Conservation (phyloP, 2,888 invertebrate species). For the Trissoscelio sp. region DNA sequence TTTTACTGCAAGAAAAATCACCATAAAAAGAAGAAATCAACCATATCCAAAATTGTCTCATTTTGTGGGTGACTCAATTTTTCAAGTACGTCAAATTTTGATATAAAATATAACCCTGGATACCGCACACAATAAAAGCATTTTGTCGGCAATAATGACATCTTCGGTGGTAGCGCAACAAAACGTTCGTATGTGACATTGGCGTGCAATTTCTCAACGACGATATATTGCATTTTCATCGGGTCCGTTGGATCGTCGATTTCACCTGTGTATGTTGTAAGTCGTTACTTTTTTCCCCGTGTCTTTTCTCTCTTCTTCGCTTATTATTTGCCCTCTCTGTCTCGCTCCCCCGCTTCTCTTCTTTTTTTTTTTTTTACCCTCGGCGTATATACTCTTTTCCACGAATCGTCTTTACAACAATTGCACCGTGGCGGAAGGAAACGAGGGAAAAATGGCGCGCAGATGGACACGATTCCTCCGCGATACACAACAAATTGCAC, state of each 20-base stretch:
- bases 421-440: conserved; percentile 53
- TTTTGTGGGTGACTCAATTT: conserved; percentile 18
- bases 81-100: conserved; percentile 13
- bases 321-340: not conserved
- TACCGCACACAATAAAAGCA: conserved; percentile 36
- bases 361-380: conserved; percentile 35
- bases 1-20: no score
- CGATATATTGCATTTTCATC: conserved; percentile 47
- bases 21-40: no score
- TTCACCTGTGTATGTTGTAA: conserved; percentile 52
- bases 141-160: conserved; percentile 46
- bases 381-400: conserved; percentile 19
- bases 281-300: conserved; percentile 19
- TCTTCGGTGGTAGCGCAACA: conserved; percentile 36
- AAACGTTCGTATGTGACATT: conserved; percentile 38
- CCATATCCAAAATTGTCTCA: not conserved
- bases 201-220: conserved; percentile 56
- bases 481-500: conserved; percentile 49
- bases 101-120: conserved; percentile 11
- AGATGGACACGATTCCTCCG: conserved; percentile 58
- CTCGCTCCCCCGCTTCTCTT: not conserved
- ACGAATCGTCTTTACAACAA: conserved; percentile 60
- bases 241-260: conserved; percentile 43
- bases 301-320: not conserved
- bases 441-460: conserved; percentile 53